Conservation (phyloP, 1,140 invertebrate genomes). For the Platyscapa corneri region DNA sequence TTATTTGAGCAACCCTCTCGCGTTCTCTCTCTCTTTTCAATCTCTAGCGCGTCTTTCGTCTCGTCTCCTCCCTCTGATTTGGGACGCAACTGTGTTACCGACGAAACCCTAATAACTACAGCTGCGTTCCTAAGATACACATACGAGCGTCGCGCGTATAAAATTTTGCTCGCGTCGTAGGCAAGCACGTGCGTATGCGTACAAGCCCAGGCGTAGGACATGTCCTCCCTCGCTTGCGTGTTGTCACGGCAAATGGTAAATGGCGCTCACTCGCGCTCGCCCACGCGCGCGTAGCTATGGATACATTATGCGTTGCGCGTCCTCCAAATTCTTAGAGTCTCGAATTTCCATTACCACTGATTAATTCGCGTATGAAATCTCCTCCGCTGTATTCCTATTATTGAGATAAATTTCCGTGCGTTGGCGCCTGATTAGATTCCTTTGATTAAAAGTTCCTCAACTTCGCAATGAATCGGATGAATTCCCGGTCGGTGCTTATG, state of each 20-base stretch:
- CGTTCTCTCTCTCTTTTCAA: not conserved
- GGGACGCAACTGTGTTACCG: constrained; percentile 29
- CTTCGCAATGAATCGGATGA: not conserved
- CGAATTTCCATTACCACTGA: constrained; percentile 50
- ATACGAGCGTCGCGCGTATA: not conserved
- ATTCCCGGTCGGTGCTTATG: not conserved
- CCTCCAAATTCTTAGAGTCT: constrained; percentile 24
- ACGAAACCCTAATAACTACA: constrained; percentile 28
- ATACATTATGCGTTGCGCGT: not conserved
- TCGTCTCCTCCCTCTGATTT: constrained; percentile 24
- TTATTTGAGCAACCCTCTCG: not conserved
- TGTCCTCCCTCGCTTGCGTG: not conserved
- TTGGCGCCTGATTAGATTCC: constrained; percentile 16
- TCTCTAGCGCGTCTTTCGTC: constrained; percentile 30
- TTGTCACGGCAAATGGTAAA: no score
- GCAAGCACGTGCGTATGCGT: not conserved
- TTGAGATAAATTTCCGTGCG: constrained; percentile 31
- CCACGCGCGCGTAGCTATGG: no score
- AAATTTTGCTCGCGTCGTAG: not conserved
- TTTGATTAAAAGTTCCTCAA: constrained; percentile 13
- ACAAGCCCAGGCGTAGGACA: not conserved
- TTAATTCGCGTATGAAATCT: constrained; percentile 38
- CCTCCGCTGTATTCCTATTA: not conserved
- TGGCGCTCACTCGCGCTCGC: not conserved
- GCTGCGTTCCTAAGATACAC: constrained; percentile 4